phyloP scores from a whole-genome alignment of 2,113 vertebrate species.

The Bujurquina vittata region DNA sequence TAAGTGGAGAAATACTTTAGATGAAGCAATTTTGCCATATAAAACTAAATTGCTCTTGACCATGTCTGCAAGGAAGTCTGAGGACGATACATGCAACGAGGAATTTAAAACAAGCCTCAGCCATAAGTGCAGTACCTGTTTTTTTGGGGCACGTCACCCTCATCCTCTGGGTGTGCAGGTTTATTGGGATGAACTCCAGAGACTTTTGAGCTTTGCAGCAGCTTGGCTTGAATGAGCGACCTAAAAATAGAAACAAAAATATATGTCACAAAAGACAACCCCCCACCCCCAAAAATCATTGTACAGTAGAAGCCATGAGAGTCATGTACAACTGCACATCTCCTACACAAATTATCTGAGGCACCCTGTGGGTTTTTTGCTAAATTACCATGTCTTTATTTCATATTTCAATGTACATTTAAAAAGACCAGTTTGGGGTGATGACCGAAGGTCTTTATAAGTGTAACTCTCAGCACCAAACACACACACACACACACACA shows the following conservation, averaged over 20 bases:
- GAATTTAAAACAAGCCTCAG: neutral
- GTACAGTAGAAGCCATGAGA: neutral
- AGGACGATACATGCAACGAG: neutral
- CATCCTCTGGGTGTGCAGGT: slow-evolving; percentile 97
- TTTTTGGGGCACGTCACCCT: slow-evolving; percentile 89
- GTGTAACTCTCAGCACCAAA: neutral
- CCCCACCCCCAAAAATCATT: neutral
- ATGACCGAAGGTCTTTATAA: neutral
- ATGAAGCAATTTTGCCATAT: neutral
- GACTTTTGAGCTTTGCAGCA: slow-evolving; percentile 96
- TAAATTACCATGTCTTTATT: neutral
- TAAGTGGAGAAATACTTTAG: neutral
- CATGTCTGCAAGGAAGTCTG: neutral
- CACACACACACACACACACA: too few species aligned
- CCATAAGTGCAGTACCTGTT: slow-evolving; percentile 84
- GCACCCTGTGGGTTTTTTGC: neutral
- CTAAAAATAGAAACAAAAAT: slow-evolving; percentile 73
- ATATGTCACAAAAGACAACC: neutral
- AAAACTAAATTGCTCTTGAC: neutral
- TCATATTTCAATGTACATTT: neutral
- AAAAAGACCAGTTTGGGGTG: neutral
- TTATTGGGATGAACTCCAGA: slow-evolving; percentile 96
- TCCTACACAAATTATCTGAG: neutral
- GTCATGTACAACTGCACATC: neutral
- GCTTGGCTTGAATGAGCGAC: slow-evolving; percentile 95